Percentiles rank a stretch among this genome's conserved stretches.
Evolutionary conservation across 2,113 vertebrate species (phyloP).

Genomic region (Todiramphus saurophagus): DNA sequence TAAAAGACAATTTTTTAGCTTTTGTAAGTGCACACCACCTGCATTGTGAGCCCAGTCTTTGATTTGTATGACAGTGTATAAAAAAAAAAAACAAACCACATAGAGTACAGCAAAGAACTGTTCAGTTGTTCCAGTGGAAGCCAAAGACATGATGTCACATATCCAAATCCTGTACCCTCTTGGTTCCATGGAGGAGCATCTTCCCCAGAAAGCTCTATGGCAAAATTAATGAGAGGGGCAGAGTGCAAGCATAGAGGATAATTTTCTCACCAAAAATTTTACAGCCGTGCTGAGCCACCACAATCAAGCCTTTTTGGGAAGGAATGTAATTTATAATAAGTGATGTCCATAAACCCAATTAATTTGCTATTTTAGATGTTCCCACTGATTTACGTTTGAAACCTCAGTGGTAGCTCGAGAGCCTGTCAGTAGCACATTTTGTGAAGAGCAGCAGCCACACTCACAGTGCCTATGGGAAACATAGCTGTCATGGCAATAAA

Average conservation of each 20-base stretch:
- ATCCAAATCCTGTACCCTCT: not conserved
- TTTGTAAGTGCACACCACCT: not conserved
- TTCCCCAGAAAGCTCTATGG: not conserved
- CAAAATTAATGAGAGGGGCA: not conserved
- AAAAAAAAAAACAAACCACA: not conserved
- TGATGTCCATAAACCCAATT: not conserved
- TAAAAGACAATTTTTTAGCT: not conserved
- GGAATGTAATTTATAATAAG: not conserved
- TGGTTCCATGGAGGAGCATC: not conserved
- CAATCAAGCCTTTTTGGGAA: not conserved
- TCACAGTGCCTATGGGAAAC: not conserved
- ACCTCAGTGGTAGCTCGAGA: not conserved
- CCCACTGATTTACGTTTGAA: slow-evolving; percentile 38
- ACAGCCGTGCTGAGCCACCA: not conserved
- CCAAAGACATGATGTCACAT: not conserved
- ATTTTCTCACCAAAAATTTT: not conserved
- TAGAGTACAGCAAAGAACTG: not conserved
- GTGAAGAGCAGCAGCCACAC: not conserved
- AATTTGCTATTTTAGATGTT: slow-evolving; percentile 13
- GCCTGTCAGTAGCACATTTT: not conserved
- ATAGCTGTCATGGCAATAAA: not conserved
- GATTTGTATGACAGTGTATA: not conserved
- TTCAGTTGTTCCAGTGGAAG: not conserved
- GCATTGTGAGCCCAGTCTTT: not conserved
- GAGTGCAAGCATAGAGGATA: not conserved